Evolutionary conservation across 1,140 invertebrate species (phyloP), one percentile per base, ranked within the genome.

Genomic region (Drosophila varians): DNA sequence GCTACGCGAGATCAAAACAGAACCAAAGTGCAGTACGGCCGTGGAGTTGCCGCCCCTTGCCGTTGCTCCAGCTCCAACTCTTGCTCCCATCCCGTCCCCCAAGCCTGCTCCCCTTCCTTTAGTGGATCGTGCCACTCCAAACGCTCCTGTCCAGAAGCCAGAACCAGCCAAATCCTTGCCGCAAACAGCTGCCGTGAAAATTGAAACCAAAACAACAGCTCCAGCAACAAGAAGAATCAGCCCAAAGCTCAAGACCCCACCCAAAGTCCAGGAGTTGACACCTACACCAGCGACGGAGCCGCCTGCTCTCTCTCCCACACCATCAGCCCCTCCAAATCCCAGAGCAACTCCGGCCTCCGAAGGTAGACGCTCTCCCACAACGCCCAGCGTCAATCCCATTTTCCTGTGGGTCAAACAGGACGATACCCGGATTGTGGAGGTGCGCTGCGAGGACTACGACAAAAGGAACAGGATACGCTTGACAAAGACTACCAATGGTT

Each of bases 371-470:
- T 34, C 12, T n/a, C 45, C 74, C 1, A 54, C 65, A 18, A 78
- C 64, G 61, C 84, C 94, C 40, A 93, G 94, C 72, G 94, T 95
- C 5, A 95, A 95, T 88, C 95, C 96, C 47, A 95, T 96, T 55
- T 96, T 96, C 90, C 92, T 96, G 53, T 96, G 95, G 95, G 95
- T 95, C 36, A 94, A 95, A 75, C 95, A 96, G 90, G 93, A 94
- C 66, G 94, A 96, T 83, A 95, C 95, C 54, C 93, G 93, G 83
- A 96, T 96, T 78, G 93, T 96, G 80, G 95, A 96, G 91, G 96
- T 96, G 68, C 94, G 94, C 87, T 96, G 95, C 92, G 96, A 96
- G 91, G 96, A 96, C 88, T 96, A 96, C 92, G 95, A 96, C 91
- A 94, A 95, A 82, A 92, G 95, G 34, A 96, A 96, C 92, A 94